phyloP scores from a whole-genome alignment of 53 echinoderm and acorn worm genomes.

The Arbacia lixula region DNA sequence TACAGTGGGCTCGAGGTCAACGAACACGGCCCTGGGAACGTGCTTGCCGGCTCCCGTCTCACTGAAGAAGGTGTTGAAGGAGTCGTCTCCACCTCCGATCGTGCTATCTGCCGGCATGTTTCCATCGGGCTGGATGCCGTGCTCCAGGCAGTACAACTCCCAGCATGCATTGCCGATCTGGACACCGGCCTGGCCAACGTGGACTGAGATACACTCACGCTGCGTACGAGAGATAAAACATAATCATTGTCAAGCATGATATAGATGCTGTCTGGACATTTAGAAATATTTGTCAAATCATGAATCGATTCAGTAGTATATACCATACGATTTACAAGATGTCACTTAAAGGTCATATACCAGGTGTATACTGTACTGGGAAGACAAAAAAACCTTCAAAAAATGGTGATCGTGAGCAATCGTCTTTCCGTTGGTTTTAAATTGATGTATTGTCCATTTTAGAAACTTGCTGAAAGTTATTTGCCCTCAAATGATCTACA shows the following conservation, averaged over 20 bases:
- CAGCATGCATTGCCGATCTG: slow-evolving; percentile 92
- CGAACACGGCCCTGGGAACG: slow-evolving; percentile 69
- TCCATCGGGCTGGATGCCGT: slow-evolving; percentile 83
- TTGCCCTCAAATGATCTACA: too few species aligned
- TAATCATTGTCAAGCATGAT: not conserved
- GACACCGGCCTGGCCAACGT: slow-evolving; percentile 88
- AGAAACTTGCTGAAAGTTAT: too few species aligned
- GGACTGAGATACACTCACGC: slow-evolving; percentile 90
- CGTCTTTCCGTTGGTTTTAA: too few species aligned
- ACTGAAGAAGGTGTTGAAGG: slow-evolving; percentile 91
- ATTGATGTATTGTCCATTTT: too few species aligned
- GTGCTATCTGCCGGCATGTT: slow-evolving; percentile 62
- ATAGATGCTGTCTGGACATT: too few species aligned
- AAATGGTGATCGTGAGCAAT: too few species aligned
- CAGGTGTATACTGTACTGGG: too few species aligned
- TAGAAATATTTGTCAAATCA: too few species aligned
- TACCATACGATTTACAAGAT: too few species aligned
- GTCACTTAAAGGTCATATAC: too few species aligned
- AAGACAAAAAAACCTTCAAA: too few species aligned
- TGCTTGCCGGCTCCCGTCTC: slow-evolving; percentile 80
- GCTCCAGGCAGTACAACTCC: slow-evolving; percentile 87
- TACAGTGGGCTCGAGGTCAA: slow-evolving; percentile 70
- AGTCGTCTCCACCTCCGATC: slow-evolving; percentile 84
- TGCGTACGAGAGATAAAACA: not conserved
- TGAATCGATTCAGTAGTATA: too few species aligned